Evolutionary conservation across 2,113 vertebrate genomes (phyloP), one percentile per base, ranked within the genome.

Genomic region (Camarhynchus parvulus): DNA sequence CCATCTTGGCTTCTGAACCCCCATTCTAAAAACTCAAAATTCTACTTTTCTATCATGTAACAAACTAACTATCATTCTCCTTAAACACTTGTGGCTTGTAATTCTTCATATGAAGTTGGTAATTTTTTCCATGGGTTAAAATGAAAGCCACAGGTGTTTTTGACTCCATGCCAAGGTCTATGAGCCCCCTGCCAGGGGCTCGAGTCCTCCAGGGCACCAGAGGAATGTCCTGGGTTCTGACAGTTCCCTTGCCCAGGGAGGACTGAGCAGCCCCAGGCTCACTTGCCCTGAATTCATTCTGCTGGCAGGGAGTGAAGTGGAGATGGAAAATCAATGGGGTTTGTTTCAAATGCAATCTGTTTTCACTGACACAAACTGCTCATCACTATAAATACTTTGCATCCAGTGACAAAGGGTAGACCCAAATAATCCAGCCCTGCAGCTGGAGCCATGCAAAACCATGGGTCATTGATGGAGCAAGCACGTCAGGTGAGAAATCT

Each of bases 291-390:
- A 23, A 15, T 77, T 94, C 53, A 33, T 85, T 42, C 70, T 41
- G 28, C 70, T 85, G 70, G 55, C 66, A 84, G 80, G 9, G 20
- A n/a, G 25, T 64, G 81, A 91, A 94, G 49, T 16, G n/a, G 27
- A 85, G 81, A 85, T 83, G 22, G 49, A 90, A 83, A 92, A 90
- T 88, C 87, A 80, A 5, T 95, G 55, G 75, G 44, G 2, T 83
- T 94, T 77, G 55, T 53, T 91, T 95, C 78, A 76, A 80, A 70
- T 89, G 81, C 53, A 61, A 0, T 83, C 67, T 47, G 33, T 78
- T 91, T 91, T 74, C 83, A 35, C 37, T 92, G 81, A 73, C 37
- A 75, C n/a, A 75, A 91, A 87, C 83, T 76, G 83, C 62, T 68
- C 62, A 53, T 68, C 69, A 55, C 44, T 13, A 7, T 22, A 89